These are phyloP conservation scores for Acyrthosiphon pisum DNA, from an alignment of 1,140 invertebrate genomes.

Conservation along the genomic window DNA sequence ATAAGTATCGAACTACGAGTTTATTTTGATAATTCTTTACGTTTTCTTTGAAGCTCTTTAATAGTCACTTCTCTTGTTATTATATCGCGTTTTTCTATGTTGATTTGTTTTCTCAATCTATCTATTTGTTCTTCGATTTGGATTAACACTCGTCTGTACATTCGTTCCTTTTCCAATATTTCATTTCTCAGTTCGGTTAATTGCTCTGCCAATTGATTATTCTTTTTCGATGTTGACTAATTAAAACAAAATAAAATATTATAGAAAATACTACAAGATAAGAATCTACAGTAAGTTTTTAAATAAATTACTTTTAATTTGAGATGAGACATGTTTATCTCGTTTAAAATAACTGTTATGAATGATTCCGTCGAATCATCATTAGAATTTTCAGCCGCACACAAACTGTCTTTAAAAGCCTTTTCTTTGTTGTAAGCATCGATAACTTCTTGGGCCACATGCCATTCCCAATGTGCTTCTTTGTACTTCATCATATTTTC, in stretches of 20 bases:
- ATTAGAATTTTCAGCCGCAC: neutral
- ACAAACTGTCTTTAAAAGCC: constrained; percentile 1
- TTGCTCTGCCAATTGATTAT: constrained; percentile 11
- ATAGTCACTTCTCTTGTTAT: neutral
- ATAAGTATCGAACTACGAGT: too few relatives aligned
- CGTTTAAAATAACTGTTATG: neutral
- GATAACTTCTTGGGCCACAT: constrained; percentile 16
- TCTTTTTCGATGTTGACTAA: neutral
- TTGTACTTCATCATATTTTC: constrained; percentile 14
- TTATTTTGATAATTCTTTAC: neutral
- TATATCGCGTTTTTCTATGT: constrained; percentile 43
- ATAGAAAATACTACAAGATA: neutral
- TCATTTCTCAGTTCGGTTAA: neutral
- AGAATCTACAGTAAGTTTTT: neutral
- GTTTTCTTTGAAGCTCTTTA: neutral
- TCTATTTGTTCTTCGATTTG: constrained; percentile 14
- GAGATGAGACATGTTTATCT: constrained; percentile 21
- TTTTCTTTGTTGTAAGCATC: constrained; percentile 32
- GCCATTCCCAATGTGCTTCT: constrained; percentile 47
- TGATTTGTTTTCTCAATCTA: constrained; percentile 20
- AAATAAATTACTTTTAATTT: constrained; percentile 33
- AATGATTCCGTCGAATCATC: constrained; percentile 29
- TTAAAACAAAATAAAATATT: neutral
- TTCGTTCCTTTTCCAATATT: neutral
- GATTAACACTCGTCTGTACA: neutral